These are phyloP conservation scores for Aproaerema taeniolella DNA, from an alignment of 2,888 invertebrate species.

Conservation along the genomic window DNA sequence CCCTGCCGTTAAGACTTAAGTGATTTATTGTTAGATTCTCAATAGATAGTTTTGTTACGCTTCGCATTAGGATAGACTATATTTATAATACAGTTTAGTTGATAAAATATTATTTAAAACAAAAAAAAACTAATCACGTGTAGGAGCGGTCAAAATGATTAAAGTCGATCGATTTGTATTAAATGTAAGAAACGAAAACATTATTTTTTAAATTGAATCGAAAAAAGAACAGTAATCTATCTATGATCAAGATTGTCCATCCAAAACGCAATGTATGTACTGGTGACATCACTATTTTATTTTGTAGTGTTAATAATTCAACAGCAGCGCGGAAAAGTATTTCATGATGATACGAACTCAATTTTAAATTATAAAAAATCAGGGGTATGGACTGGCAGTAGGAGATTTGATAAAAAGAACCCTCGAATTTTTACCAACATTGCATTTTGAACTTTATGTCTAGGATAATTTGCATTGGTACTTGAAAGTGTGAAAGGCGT, in stretches of 20 bases:
- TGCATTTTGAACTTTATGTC: too few species aligned
- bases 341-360: too few species aligned
- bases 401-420: too few species aligned
- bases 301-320: conserved; percentile 20
- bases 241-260: too few species aligned
- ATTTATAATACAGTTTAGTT: conserved; percentile 54
- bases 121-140: conserved; percentile 30
- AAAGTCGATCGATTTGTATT: conserved; percentile 41
- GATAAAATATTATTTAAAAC: conserved; percentile 36
- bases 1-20: too few species aligned
- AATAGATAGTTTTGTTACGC: conserved; percentile 59
- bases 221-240: conserved; percentile 26
- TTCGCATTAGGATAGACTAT: conserved; percentile 57
- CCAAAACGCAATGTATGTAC: conserved; percentile 23
- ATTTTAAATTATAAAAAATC: too few species aligned
- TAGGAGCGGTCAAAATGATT: conserved; percentile 22
- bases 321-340: too few species aligned
- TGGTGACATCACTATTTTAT: conserved; percentile 36
- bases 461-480: too few species aligned
- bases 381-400: too few species aligned
- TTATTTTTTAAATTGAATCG: conserved; percentile 35
- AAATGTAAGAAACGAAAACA: conserved; percentile 44
- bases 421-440: too few species aligned
- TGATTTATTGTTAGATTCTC: conserved; percentile 65
- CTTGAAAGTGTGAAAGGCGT: too few species aligned